These are phyloP conservation scores for Solea solea DNA, from an alignment of 2,113 vertebrate species.

Conservation along the genomic window DNA sequence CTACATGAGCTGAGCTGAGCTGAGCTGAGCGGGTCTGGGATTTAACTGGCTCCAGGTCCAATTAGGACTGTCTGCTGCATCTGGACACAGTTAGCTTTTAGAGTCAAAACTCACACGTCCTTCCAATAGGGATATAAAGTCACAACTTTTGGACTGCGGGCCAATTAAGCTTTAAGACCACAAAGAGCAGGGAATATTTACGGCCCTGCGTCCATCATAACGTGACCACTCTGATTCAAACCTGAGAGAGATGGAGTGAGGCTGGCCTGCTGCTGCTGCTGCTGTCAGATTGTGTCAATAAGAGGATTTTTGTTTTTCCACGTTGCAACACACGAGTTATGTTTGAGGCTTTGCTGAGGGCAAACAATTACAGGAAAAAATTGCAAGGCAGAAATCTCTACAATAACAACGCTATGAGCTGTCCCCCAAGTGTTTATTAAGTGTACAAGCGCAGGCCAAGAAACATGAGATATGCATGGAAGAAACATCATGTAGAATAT, in stretches of 20 bases:
- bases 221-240: slow-evolving; percentile 45
- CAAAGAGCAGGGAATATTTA: slow-evolving; percentile 58
- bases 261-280: slow-evolving; percentile 40
- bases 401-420: slow-evolving; percentile 22
- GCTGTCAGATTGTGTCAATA: slow-evolving; percentile 53
- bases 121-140: slow-evolving; percentile 65
- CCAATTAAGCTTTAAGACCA: slow-evolving; percentile 45
- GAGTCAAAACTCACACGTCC: slow-evolving; percentile 76
- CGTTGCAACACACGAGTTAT: slow-evolving; percentile 55
- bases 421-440: slow-evolving; percentile 24
- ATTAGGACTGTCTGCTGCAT: slow-evolving; percentile 80
- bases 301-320: slow-evolving; percentile 33
- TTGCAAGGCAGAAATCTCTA: slow-evolving; percentile 32
- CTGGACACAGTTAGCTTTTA: slow-evolving; percentile 78
- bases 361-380: slow-evolving; percentile 64
- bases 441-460: slow-evolving; percentile 9
- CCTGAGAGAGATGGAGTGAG: slow-evolving; percentile 29
- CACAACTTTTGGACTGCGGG: slow-evolving; percentile 60
- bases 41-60: slow-evolving; percentile 84
- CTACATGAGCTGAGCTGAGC: slow-evolving; percentile 50
- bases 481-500: not conserved
- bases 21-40: slow-evolving; percentile 70
- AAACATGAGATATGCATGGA: slow-evolving; percentile 6
- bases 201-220: slow-evolving; percentile 39
- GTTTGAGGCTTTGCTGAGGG: slow-evolving; percentile 58